Evolutionary conservation across 92 coral and sea anemone species (phyloP), one percentile per base, ranked within the genome.

Genomic region (Zoanthus gigantus): DNA sequence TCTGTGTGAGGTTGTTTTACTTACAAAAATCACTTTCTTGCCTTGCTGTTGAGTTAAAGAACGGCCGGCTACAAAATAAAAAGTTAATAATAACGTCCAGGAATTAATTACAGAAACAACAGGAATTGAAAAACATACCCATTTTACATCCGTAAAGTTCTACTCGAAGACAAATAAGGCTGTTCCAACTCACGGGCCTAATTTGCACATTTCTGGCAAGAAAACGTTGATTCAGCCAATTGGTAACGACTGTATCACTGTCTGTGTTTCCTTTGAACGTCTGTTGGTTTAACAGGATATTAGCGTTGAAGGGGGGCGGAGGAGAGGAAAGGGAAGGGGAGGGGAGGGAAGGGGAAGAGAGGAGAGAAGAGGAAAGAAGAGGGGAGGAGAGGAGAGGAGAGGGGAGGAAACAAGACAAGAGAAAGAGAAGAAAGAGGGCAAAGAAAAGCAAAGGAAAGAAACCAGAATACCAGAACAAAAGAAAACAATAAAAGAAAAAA

Each of bases 181-280:
- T 87, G 89, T 79, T 89, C 84, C 90, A 87, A 61, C 77, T 71
- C 69, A 76, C 65, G 0, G 98, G 98, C 23, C 76, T 66, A 72
- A 93, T 89, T 65, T 86, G 88, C 12, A 95, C 90, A 76, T 83
- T 89, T 56, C 91, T 92, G 34, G 95, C 96, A 47, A 93, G 87
- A 79, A 95, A 95, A 37, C 96, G 79, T 85, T 93, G 93, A 54
- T 92, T 95, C 63, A 95, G 87, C 98, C 94, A 95, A 91, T 95
- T 90, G 32, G 92, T 93, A 47, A 83, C 94, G 2, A 95, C 91
- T 63, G 66, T 91, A 80, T 91, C 79, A 65, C 94, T 92, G 78
- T 95, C 98, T 12, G 73, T 84, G 68, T 95, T 95, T 14, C 92
- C 98, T 31, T 69, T 47, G 77, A 91, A 91, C 14, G 77, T 91